These are phyloP conservation scores for Chondrilla cf. caribensis DNA, from an alignment of 37 sponge, comb jelly and placozoan species.

Conservation along the genomic window DNA sequence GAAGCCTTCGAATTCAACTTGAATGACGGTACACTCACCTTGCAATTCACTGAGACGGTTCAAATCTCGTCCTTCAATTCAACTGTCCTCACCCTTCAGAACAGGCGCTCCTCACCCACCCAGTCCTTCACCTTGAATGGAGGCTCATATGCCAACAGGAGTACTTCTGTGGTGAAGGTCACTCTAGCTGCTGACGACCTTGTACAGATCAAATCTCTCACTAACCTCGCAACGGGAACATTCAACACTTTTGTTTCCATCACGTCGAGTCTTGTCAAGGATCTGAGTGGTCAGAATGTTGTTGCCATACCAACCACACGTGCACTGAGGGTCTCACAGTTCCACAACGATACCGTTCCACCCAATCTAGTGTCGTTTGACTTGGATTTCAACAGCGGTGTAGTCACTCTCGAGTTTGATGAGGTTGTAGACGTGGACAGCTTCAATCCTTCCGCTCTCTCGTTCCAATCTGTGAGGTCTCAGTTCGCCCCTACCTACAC, in stretches of 20 bases:
- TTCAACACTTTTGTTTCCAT: conserved; percentile 62
- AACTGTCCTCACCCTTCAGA: conserved; percentile 62
- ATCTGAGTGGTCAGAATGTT: conserved; percentile 45
- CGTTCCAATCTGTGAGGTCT: conserved; percentile 46
- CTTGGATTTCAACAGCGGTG: conserved; percentile 62
- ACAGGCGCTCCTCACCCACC: conserved; percentile 25
- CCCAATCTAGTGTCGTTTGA: conserved; percentile 62
- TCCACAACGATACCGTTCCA: conserved; percentile 49
- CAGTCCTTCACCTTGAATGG: conserved; percentile 54
- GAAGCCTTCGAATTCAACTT: conserved; percentile 54
- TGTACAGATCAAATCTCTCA: conserved; percentile 34
- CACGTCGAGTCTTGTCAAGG: conserved; percentile 23
- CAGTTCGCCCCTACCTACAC: background rate
- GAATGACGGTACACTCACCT: conserved; percentile 28
- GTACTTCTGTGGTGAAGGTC: conserved; percentile 43
- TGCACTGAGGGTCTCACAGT: conserved; percentile 39
- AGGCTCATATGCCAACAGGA: conserved; percentile 24
- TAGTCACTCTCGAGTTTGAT: conserved; percentile 60
- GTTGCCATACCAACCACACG: conserved; percentile 28
- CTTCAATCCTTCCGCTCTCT: conserved; percentile 44
- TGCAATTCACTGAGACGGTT: conserved; percentile 71
- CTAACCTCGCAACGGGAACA: conserved; percentile 35
- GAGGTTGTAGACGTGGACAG: conserved; percentile 62
- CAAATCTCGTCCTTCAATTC: conserved; percentile 31
- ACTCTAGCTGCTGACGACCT: conserved; percentile 57